Base-by-base conservation (phyloP, 2,113 vertebrate genomes). In the Oncorhynchus keta region DNA sequence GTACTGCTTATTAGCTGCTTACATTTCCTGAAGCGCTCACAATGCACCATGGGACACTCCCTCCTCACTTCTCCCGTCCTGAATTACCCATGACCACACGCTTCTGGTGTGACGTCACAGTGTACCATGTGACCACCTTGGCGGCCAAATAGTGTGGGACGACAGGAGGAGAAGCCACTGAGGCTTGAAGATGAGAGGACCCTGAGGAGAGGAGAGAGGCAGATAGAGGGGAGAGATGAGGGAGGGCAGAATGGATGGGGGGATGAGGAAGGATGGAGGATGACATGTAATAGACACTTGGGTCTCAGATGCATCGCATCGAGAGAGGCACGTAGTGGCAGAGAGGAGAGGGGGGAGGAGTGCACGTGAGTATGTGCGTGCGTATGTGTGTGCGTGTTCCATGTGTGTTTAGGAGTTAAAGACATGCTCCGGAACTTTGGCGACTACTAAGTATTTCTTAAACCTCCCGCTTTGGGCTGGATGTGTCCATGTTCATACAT, bases 1-100 rank as follows among this genome's bases (percentile, higher is more conserved):
- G 78, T 80, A 72, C 91, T 87, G 83, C 81, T 85, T 90, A 90
- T 55, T 16, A 91, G 89, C 85, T 86, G 89, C 87, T 91, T 92
- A 90, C 83, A 89, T 90, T 88, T 90, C 87, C 87, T 90, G 84
- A 84, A 89, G 89, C 87, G 78, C 72, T 85, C 86, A 81, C 87
- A 80, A 69, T 79, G 88, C 88, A 83, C 77, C 80, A 78, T 86
- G 83, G 83, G 79, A 90, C 68, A 35, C 59, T 35, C 72, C 16
- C 59, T 66, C 73, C 22, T 28, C n/a, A 20, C 28, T 18, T n/a
- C 57, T 26, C 12, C 64, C 30, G 30, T 14, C 30, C 28, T 30
- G 12, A 22, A 12, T 20, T 16, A 18, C 35, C 24, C 13, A 30
- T 28, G 16, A 4, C 26, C 30, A 68, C 66, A 68, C 5, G 14